Conservation (phyloP, 2,113 vertebrate genomes). For the Dasyurus viverrinus region DNA sequence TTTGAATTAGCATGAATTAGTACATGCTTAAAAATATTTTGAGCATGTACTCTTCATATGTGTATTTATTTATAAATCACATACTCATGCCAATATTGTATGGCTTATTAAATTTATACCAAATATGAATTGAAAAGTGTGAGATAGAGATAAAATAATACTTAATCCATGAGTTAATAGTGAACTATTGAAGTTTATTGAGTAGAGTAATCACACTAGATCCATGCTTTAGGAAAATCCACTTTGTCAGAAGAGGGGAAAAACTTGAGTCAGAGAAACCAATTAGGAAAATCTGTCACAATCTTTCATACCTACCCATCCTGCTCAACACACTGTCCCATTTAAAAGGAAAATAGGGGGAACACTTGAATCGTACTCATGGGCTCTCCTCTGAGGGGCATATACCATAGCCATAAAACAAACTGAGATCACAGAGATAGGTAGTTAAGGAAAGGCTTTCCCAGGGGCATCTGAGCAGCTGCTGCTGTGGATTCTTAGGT, state of each 20-base stretch:
- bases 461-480: no score
- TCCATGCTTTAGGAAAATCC: background rate
- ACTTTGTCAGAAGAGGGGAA: background rate
- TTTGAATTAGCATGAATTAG: background rate
- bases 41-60: background rate
- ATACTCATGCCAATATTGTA: background rate
- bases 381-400: no score
- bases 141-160: background rate
- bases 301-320: no score
- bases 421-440: no score
- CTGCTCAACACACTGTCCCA: no score
- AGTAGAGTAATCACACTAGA: background rate
- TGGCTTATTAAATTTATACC: background rate
- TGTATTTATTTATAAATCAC: background rate
- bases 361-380: no score
- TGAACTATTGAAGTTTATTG: background rate
- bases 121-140: background rate
- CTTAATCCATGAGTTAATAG: background rate
- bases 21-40: background rate
- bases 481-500: no score
- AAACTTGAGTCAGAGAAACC: background rate
- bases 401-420: no score
- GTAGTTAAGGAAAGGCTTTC: no score
- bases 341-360: no score
- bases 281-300: no score